Percentiles rank a stretch among this genome's conserved stretches.
Evolutionary conservation across 2,888 invertebrate genomes (phyloP).

Genomic region (Panopea generosa): DNA sequence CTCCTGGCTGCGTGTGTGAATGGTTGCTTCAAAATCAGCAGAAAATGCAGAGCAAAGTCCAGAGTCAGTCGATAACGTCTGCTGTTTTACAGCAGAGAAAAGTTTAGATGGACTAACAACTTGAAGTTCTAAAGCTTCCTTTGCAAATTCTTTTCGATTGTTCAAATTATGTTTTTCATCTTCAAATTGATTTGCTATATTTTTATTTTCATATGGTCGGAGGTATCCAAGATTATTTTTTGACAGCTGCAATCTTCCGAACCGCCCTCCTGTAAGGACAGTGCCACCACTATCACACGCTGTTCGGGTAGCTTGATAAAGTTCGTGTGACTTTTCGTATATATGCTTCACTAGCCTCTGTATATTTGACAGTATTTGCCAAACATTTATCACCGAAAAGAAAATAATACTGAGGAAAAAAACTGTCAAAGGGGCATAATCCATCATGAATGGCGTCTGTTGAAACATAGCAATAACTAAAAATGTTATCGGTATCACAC

Average conservation of each 20-base stretch:
- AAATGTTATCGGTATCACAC: slow-evolving; percentile 67
- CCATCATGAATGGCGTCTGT: slow-evolving; percentile 70
- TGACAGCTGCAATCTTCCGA: slow-evolving; percentile 38
- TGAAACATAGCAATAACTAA: slow-evolving; percentile 67
- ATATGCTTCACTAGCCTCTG: slow-evolving; percentile 62
- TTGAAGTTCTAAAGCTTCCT: slow-evolving; percentile 44
- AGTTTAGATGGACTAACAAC: slow-evolving; percentile 24
- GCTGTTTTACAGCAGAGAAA: background rate
- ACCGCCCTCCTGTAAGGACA: slow-evolving; percentile 6
- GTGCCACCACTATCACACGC: background rate
- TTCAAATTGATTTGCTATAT: slow-evolving; percentile 60
- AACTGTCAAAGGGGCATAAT: slow-evolving; percentile 64
- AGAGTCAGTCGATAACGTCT: background rate
- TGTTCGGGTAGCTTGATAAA: slow-evolving; percentile 13
- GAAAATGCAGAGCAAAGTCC: background rate
- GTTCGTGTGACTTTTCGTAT: slow-evolving; percentile 19
- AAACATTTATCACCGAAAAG: slow-evolving; percentile 72
- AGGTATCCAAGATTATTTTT: slow-evolving; percentile 70
- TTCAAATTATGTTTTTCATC: slow-evolving; percentile 67
- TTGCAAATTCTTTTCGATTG: slow-evolving; percentile 59
- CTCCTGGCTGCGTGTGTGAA: background rate
- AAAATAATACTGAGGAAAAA: slow-evolving; percentile 73
- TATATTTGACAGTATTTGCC: slow-evolving; percentile 66
- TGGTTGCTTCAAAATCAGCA: background rate
- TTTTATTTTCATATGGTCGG: slow-evolving; percentile 67